Percentiles rank a stretch among this genome's conserved stretches.
Conservation (phyloP, 2,113 vertebrate species). For the Corvus cornix region DNA sequence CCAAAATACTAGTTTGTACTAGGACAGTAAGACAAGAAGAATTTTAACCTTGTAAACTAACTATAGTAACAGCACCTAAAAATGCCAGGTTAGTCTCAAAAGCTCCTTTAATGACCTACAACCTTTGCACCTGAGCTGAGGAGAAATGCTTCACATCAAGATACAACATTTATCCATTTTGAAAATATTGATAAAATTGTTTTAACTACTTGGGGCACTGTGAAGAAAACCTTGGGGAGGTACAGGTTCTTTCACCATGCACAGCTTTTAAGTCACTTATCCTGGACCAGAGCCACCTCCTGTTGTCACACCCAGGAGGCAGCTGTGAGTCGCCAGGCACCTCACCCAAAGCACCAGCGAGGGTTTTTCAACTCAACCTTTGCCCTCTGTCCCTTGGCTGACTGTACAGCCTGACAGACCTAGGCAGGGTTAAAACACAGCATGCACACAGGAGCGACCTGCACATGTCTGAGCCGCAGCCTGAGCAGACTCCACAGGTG, state of each 20-base stretch:
- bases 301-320: neutral
- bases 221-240: neutral
- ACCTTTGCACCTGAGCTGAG: neutral
- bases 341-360: neutral
- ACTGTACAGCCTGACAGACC: neutral
- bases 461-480: neutral
- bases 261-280: fast-evolving
- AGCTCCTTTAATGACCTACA: neutral
- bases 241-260: neutral
- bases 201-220: neutral
- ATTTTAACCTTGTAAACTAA: neutral
- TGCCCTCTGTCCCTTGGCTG: neutral
- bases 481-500: neutral
- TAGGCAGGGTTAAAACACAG: neutral
- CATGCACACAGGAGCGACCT: fast-evolving
- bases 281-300: neutral
- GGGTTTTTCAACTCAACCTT: neutral
- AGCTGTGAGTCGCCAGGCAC: neutral
- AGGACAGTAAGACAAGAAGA: neutral
- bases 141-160: neutral
- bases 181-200: neutral
- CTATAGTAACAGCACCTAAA: neutral
- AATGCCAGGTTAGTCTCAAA: neutral
- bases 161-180: neutral
- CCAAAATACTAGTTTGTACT: neutral